Conservation (phyloP, 2,888 invertebrate genomes). For the Sesamia inferens region DNA sequence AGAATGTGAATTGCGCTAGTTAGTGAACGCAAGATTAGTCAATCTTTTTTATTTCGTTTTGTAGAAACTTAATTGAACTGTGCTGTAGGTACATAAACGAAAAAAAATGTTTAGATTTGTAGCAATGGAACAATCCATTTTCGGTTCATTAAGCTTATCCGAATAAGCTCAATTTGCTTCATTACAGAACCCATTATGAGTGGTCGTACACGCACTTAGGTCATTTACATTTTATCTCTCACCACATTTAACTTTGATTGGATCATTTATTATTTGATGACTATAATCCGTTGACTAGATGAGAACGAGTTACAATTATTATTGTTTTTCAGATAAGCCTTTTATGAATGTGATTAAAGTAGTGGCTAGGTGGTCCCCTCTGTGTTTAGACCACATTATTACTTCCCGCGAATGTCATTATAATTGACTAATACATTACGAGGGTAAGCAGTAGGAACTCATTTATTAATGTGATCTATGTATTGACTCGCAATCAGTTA, state of each 20-base stretch:
- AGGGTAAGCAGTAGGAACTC: background rate
- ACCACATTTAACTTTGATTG: slow-evolving; percentile 37
- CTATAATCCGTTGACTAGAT: slow-evolving; percentile 50
- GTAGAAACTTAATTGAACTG: background rate
- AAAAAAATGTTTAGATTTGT: background rate
- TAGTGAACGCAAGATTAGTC: background rate
- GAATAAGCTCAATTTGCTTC: slow-evolving; percentile 9
- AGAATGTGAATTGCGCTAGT: slow-evolving; percentile 63
- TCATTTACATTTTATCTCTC: slow-evolving; percentile 32
- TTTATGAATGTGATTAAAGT: slow-evolving; percentile 34
- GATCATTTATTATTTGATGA: slow-evolving; percentile 17
- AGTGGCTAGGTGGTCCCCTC: slow-evolving; percentile 23
- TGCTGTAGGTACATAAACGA: background rate
- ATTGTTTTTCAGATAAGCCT: slow-evolving; percentile 43
- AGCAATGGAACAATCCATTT: background rate
- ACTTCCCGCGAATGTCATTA: background rate
- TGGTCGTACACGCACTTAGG: background rate
- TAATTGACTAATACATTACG: slow-evolving; percentile 3
- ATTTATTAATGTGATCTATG: background rate
- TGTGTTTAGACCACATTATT: slow-evolving; percentile 4
- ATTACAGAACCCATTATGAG: slow-evolving; percentile 15
- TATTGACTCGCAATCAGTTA: background rate
- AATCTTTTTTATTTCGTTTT: background rate
- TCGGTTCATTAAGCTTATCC: slow-evolving; percentile 3
- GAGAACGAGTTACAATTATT: slow-evolving; percentile 14